phyloP scores from a whole-genome alignment of 2,888 invertebrate genomes.

The Chromoteleia sp. region DNA sequence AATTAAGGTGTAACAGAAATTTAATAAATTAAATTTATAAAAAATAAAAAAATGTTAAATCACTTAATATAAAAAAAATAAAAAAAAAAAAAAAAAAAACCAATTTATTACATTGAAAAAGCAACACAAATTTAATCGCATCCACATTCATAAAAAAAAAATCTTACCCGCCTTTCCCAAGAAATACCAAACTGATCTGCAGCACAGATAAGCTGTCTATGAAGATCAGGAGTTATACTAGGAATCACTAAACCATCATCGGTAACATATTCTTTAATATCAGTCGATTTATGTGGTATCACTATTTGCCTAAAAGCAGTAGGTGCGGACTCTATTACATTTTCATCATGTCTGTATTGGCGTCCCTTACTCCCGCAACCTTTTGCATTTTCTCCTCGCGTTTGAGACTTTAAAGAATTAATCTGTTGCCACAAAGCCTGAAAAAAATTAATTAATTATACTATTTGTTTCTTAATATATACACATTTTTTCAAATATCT shows the following conservation, averaged over 20 bases:
- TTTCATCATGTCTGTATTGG: conserved; percentile 92
- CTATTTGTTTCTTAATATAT: neutral
- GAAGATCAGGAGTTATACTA: conserved; percentile 87
- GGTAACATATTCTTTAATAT: conserved; percentile 89
- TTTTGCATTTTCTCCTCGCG: conserved; percentile 84
- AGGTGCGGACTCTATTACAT: conserved; percentile 89
- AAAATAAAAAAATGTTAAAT: no score
- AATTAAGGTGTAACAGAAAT: no score
- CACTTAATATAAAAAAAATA: no score
- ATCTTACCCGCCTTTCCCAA: conserved; percentile 86
- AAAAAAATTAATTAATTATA: conserved; percentile 20
- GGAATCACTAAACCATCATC: conserved; percentile 94
- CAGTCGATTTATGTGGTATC: conserved; percentile 87
- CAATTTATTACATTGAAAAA: no score
- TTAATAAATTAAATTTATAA: no score
- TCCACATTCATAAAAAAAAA: neutral
- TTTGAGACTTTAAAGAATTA: conserved; percentile 88
- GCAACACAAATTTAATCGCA: no score
- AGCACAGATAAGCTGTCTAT: conserved; percentile 88
- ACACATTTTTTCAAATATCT: no score
- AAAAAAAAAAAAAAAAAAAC: no score
- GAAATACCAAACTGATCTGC: conserved; percentile 89
- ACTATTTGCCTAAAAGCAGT: conserved; percentile 89
- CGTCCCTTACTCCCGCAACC: conserved; percentile 82
- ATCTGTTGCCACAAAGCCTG: conserved; percentile 91